phyloP scores from a whole-genome alignment of 2,797 vertebrate species.

The Ispidina lecontei region DNA sequence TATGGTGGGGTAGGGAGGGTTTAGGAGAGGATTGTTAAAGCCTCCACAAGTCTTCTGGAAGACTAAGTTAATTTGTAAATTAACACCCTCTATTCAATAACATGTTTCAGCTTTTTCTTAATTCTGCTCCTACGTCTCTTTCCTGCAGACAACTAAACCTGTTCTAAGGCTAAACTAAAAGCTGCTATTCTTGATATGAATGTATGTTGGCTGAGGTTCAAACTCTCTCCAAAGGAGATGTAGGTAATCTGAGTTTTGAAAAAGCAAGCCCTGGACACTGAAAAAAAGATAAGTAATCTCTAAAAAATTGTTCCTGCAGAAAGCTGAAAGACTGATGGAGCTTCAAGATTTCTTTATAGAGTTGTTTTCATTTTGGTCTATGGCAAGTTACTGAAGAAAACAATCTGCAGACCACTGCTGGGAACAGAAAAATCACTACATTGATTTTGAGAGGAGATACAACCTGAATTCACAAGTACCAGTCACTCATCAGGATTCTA shows the following conservation, averaged over 20 bases:
- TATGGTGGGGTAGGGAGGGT: background rate
- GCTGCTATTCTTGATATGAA: background rate
- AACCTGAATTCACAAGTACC: background rate
- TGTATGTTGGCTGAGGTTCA: background rate
- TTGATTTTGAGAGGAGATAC: background rate
- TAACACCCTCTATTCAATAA: background rate
- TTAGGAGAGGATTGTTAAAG: background rate
- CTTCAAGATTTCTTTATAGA: background rate
- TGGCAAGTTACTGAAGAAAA: background rate
- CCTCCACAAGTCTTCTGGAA: background rate
- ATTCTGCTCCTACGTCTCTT: background rate
- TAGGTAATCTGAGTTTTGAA: background rate
- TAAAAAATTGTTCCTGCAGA: background rate
- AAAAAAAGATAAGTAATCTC: background rate
- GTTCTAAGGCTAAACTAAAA: conserved; percentile 17
- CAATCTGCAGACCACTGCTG: background rate
- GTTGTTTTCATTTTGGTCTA: background rate
- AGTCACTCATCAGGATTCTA: background rate
- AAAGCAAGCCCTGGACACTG: background rate
- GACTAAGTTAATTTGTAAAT: background rate
- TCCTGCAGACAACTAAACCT: background rate
- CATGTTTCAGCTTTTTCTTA: background rate
- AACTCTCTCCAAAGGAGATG: background rate
- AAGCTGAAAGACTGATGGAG: background rate
- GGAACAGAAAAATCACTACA: background rate